Conservation (phyloP, 2,888 invertebrate species). For the Drosophila sordidapex region DNA sequence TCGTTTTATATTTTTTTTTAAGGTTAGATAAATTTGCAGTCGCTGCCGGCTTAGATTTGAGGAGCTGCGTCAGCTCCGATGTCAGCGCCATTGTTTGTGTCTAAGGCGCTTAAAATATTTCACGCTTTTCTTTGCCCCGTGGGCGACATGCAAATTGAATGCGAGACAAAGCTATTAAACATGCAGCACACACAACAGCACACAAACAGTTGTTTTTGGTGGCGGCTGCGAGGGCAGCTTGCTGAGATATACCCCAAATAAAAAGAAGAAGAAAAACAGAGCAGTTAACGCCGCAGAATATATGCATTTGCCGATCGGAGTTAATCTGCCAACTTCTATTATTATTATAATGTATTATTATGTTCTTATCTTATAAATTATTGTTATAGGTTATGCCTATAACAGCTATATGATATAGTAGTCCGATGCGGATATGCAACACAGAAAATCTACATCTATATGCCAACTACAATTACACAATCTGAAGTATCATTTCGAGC, state of each 20-base stretch:
- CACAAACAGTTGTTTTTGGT: slow-evolving; percentile 21
- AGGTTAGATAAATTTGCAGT: slow-evolving; percentile 59
- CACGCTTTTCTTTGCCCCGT: slow-evolving; percentile 57
- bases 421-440: background rate
- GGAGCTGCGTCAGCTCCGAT: slow-evolving; percentile 33
- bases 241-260: background rate
- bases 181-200: slow-evolving; percentile 38
- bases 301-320: background rate
- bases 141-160: slow-evolving; percentile 70
- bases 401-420: background rate
- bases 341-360: background rate
- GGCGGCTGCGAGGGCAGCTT: slow-evolving; percentile 26
- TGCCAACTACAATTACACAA: background rate
- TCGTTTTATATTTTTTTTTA: slow-evolving; percentile 25
- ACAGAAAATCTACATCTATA: background rate
- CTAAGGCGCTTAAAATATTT: slow-evolving; percentile 63
- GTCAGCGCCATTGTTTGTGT: slow-evolving; percentile 38
- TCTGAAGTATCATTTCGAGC: background rate
- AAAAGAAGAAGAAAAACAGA: background rate
- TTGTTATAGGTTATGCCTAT: background rate
- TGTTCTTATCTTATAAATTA: background rate
- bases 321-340: background rate
- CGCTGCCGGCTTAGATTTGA: slow-evolving; percentile 46
- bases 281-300: background rate
- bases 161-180: slow-evolving; percentile 47